Percentiles rank a stretch among this genome's conserved stretches.
Conservation (phyloP, 2,888 invertebrate genomes). For the Polydrusus cervinus region DNA sequence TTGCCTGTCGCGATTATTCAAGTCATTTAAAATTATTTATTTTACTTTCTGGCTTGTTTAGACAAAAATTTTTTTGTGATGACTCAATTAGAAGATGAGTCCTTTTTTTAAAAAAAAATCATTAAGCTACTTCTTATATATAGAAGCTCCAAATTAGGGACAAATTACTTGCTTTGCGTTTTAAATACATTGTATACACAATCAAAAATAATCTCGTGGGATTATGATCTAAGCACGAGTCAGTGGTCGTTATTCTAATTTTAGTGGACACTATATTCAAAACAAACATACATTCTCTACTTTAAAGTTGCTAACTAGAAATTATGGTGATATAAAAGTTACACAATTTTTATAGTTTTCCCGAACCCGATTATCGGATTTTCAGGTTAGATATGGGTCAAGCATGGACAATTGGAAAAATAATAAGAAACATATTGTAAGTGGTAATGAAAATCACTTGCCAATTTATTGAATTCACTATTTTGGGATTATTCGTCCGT, state of each 20-base stretch:
- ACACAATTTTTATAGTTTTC: conserved; percentile 19
- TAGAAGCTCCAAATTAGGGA: too few relatives aligned
- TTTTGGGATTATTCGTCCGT: conserved; percentile 34
- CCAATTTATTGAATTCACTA: conserved; percentile 37
- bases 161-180: too few relatives aligned
- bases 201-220: background rate
- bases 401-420: conserved; percentile 26
- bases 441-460: conserved; percentile 29
- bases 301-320: conserved; percentile 18
- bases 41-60: too few relatives aligned
- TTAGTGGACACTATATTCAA: conserved; percentile 24
- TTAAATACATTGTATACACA: too few relatives aligned
- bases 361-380: background rate
- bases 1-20: too few relatives aligned
- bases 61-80: too few relatives aligned
- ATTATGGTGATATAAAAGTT: background rate
- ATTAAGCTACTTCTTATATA: too few relatives aligned
- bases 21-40: too few relatives aligned
- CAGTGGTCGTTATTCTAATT: conserved; percentile 22
- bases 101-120: too few relatives aligned
- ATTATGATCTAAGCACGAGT: background rate
- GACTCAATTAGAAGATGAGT: too few relatives aligned
- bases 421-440: conserved; percentile 24
- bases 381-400: conserved; percentile 52
- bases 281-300: background rate